Evolutionary conservation across 2,113 vertebrate species (phyloP).

Genomic region (Opisthocomus hoazin): DNA sequence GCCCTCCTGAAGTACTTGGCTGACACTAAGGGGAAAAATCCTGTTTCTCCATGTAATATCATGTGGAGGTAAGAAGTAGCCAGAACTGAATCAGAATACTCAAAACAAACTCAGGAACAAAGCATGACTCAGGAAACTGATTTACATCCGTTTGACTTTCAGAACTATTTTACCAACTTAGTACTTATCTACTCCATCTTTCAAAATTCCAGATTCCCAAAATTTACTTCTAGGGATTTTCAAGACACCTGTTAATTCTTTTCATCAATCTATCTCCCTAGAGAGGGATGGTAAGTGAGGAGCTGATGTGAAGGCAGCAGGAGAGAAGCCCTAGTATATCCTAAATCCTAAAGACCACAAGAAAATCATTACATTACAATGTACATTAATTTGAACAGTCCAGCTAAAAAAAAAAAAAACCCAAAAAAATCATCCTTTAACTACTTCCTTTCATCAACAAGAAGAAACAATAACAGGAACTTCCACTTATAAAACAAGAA

Average conservation of each 20-base stretch:
- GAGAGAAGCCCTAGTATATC: neutral
- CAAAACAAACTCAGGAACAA: neutral
- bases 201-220: neutral
- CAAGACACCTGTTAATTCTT: neutral
- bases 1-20: neutral
- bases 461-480: neutral
- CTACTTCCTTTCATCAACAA: neutral
- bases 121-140: neutral
- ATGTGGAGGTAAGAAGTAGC: accelerated
- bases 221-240: conserved; percentile 7
- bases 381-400: neutral
- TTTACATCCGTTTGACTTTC: neutral
- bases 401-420: neutral
- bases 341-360: neutral
- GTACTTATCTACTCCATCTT: neutral
- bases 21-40: neutral
- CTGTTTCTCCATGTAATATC: neutral
- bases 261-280: conserved; percentile 5
- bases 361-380: no score
- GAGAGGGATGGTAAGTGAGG: neutral
- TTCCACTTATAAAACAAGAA: neutral
- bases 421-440: neutral
- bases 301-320: neutral
- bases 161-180: neutral
- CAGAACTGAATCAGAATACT: neutral